Conservation (phyloP, 2,797 vertebrate genomes). For the Bucorvus abyssinicus region DNA sequence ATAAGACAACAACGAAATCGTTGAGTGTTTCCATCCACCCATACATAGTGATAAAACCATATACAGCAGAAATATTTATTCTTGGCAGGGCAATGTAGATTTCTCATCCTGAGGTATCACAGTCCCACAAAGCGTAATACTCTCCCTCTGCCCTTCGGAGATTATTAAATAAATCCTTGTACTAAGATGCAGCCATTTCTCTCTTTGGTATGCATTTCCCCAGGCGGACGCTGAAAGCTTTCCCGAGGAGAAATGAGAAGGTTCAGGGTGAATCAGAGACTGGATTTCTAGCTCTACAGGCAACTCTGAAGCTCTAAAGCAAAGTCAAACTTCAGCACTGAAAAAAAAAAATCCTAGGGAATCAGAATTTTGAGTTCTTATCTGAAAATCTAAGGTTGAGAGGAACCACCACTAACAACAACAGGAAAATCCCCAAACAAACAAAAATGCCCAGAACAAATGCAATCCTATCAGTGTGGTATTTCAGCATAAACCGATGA, state of each 20-base stretch:
- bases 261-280: neutral
- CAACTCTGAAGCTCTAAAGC: neutral
- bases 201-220: neutral
- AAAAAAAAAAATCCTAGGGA: neutral
- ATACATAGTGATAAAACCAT: slow-evolving; percentile 51
- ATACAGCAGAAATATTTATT: slow-evolving; percentile 62
- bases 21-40: slow-evolving; percentile 35
- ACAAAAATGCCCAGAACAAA: neutral
- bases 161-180: neutral
- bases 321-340: neutral
- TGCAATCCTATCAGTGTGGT: accelerated
- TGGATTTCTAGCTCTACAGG: neutral
- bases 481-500: neutral
- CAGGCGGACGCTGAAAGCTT: neutral
- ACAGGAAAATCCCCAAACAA: neutral
- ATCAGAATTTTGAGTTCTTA: neutral
- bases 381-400: neutral
- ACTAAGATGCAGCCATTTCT: neutral
- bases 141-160: neutral
- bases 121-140: slow-evolving; percentile 1
- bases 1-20: slow-evolving; percentile 30
- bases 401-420: neutral
- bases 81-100: slow-evolving; percentile 40
- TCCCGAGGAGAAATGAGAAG: neutral
- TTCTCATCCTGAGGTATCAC: slow-evolving; percentile 46